phyloP scores from a whole-genome alignment of 2,113 vertebrate genomes.

The Scalopus aquaticus region DNA sequence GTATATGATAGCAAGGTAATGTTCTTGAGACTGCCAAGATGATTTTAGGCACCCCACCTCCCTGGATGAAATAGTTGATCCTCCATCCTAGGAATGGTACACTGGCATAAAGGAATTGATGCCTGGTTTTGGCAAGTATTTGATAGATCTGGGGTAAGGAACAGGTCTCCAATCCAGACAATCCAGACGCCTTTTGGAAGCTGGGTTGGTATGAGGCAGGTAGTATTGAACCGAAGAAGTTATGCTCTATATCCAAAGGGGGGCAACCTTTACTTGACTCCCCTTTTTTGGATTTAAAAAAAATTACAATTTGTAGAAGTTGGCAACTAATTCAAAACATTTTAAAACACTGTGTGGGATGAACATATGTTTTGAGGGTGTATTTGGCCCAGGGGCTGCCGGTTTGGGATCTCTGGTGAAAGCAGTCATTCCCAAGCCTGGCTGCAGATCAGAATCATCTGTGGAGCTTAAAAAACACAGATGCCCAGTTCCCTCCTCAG shows the following conservation, averaged over 20 bases:
- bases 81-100: background rate
- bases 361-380: slow-evolving; percentile 79
- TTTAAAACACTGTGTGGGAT: slow-evolving; percentile 77
- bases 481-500: slow-evolving; percentile 58
- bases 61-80: background rate
- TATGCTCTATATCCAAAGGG: slow-evolving; percentile 33
- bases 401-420: slow-evolving; percentile 73
- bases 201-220: background rate
- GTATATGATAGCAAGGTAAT: background rate
- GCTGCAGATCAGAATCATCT: slow-evolving; percentile 66
- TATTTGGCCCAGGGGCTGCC: slow-evolving; percentile 75
- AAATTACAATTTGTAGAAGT: slow-evolving; percentile 67
- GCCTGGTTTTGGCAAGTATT: background rate
- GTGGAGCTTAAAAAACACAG: slow-evolving; percentile 70
- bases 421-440: slow-evolving; percentile 58
- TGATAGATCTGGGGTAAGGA: background rate
- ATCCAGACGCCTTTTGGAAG: background rate
- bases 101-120: background rate
- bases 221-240: background rate
- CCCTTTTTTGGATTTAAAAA: slow-evolving; percentile 44
- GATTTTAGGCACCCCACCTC: background rate
- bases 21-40: background rate
- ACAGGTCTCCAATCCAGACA: background rate
- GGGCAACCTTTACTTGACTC: slow-evolving; percentile 56
- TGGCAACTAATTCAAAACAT: slow-evolving; percentile 79